A percentile compares a stretch with the other conserved stretches of the same genome.
These are phyloP conservation scores for Cinclus mexicanus DNA, from an alignment of 2,113 vertebrate species.

Conservation along the genomic window DNA sequence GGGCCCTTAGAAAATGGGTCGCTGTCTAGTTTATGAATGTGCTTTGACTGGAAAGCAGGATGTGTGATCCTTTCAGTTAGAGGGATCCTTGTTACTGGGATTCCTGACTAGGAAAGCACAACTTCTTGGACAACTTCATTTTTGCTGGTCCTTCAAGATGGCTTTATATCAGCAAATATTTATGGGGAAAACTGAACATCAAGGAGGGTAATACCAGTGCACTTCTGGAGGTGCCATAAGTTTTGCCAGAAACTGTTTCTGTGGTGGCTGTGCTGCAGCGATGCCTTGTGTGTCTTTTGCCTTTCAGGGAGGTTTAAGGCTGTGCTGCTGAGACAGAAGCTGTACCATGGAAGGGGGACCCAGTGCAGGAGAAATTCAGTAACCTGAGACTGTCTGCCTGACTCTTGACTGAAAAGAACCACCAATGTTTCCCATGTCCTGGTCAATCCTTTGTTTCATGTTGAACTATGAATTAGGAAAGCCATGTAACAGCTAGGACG, in stretches of 20 bases:
- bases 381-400: neutral
- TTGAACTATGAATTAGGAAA: neutral
- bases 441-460: neutral
- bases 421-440: neutral
- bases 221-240: neutral
- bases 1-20: neutral
- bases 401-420: neutral
- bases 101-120: neutral
- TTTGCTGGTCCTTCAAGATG: neutral
- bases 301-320: neutral
- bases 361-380: neutral
- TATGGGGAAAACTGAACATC: neutral
- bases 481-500: neutral
- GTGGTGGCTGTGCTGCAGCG: neutral
- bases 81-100: neutral
- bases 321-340: neutral
- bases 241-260: neutral
- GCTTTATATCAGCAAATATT: neutral
- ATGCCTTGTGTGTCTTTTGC: neutral
- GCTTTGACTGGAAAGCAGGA: neutral
- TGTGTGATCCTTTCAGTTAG: neutral
- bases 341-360: neutral
- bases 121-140: neutral
- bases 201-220: neutral
- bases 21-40: neutral